Base-by-base conservation (phyloP, 2,888 invertebrate species). In the Synanthedon formicaeformis region DNA sequence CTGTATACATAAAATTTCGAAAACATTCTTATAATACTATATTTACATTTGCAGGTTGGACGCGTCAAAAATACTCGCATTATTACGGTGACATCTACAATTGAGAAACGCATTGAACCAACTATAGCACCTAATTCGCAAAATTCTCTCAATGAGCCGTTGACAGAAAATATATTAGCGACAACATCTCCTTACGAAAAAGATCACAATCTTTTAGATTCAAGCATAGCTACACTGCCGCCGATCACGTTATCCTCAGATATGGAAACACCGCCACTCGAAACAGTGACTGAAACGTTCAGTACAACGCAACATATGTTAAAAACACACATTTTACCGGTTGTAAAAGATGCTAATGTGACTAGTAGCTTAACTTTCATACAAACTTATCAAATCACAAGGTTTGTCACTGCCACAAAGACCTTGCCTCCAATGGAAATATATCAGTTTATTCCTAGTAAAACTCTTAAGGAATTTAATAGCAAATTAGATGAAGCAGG, bases 241-340 rank as follows among this genome's bases (percentile, higher is more conserved):
- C 91, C 95, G 0, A 91, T 96, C 57, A 92, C 92, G 55, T 81
- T 95, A 48, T 91, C 93, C 6, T 90, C 92, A 10, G 93, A 93
- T 64, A 91, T 92, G 73, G 94, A 94, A 75, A 96, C 96, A 0
- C 95, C 96, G 12, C 95, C 95, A 0, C 79, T 97, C 52, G 95
- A 96, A 84, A 96, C 96, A 1, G 87, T 95, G 49, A 96, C 95
- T 0, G 96, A 97, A 81, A 96, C 96, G 3, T 97, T 96, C 81
- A 96, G 96, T 63, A 96, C 96, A 4, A 96, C 96, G 0, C 95
- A 96, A 76, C 90, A 93, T 10, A 92, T 96, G 88, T 82, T 96
- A 14, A 96, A 96, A 78, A 97, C 97, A 1, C 96, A 96, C 71
- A 91, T 97, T 56, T 81, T 97, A 52, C 97, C 97, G 0, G 91